Evolutionary conservation across 2,797 vertebrate species (phyloP), one percentile per base, ranked within the genome.

Genomic region (Basileuterus tristriatus): DNA sequence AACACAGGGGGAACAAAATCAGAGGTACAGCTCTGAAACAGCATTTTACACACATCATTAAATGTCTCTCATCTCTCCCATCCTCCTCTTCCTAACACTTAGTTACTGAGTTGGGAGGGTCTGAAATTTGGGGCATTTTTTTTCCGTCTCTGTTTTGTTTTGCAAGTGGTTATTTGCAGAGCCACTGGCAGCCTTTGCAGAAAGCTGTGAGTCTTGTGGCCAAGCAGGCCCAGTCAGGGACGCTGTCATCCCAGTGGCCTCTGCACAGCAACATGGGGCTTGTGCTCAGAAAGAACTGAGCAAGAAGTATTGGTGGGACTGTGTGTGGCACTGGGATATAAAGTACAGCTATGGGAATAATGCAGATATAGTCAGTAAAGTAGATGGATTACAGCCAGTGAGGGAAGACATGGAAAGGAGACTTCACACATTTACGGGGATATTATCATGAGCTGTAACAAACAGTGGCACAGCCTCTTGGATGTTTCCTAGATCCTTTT

Each of bases 241-340:
- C 15, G 11, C 11, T 46, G 12, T 21, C 30, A 30, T 4, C 37
- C 7, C 8, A 6, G 29, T 13, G 16, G 37, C 4, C 17, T 46
- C 53, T 29, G 37, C 39, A 32, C 18, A 4, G 50, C 6, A 58
- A 6, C 50, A 52, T 2, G 4, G 43, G 16, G 7, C 2, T 37
- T 37, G 37, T 37, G 37, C 37, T 74, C 7, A 34, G 32, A 16
- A 26, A 0, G 7, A 59, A 17, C 20, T 55, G 22, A 77, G 22
- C 47, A 81, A 6, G 3, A 52, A 69, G 15, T 11, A 36, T 1
- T 24, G 30, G 3, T 12, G 13, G 44, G 15, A 22, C 6, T 0
- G 2, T 15, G 39, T 1, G 1, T 6, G 37, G n/a, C 37, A 30
- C 21, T 15, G 7, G 8, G 22, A 20, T 19, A n/a, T 7, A 15